Evolutionary conservation across 2,797 vertebrate genomes (phyloP).

Genomic region (Brachymystax lenok): DNA sequence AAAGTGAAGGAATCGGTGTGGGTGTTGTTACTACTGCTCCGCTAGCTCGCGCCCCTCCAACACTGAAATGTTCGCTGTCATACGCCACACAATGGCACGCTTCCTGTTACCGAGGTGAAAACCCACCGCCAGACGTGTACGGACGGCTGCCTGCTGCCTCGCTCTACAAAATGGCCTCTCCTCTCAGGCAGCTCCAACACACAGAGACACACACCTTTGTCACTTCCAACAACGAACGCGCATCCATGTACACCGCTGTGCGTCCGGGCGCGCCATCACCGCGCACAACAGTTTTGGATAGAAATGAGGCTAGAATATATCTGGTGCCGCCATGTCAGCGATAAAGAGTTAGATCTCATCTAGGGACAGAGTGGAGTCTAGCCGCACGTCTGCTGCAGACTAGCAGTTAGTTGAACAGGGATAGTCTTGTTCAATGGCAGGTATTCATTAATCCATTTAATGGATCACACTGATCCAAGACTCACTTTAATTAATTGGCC

Average conservation of each 20-base stretch:
- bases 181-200: conserved; percentile 22
- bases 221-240: conserved; percentile 23
- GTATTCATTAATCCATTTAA: conserved; percentile 21
- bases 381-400: background rate
- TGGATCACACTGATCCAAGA: conserved; percentile 16
- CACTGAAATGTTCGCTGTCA: conserved; percentile 41
- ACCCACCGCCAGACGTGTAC: conserved; percentile 46
- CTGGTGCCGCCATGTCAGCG: background rate
- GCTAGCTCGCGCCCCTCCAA: conserved; percentile 24
- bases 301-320: background rate
- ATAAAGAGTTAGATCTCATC: background rate
- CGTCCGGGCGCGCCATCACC: background rate
- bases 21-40: conserved; percentile 43
- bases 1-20: conserved; percentile 40
- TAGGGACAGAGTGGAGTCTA: background rate
- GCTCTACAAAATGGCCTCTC: conserved; percentile 66
- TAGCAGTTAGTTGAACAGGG: background rate
- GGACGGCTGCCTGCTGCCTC: conserved; percentile 29
- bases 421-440: conserved; percentile 12
- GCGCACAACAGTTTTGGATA: background rate
- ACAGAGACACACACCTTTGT: conserved; percentile 53
- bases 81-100: conserved; percentile 53
- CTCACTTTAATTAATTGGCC: conserved; percentile 10
- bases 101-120: conserved; percentile 63
- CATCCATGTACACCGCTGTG: background rate